phyloP scores from a whole-genome alignment of 2,113 vertebrate species.

The Furnarius figulus region DNA sequence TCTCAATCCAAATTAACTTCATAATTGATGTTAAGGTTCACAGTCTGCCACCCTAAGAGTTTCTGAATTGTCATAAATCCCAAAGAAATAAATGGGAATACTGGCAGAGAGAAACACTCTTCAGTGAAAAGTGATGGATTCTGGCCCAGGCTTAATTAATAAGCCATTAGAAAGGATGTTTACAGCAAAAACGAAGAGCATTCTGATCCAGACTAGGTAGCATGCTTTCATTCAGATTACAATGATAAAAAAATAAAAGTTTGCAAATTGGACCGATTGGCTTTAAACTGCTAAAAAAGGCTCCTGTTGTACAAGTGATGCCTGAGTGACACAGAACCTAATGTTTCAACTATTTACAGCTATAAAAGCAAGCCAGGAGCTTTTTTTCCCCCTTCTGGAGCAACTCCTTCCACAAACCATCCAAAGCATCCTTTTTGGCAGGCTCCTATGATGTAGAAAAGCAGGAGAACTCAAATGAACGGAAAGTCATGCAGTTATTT shows the following conservation, averaged over 20 bases:
- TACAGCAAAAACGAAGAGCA: background rate
- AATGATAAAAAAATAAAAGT: background rate
- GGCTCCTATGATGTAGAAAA: constrained; percentile 64
- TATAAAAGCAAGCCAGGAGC: constrained; percentile 55
- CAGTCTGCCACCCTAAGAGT: background rate
- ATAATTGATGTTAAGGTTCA: background rate
- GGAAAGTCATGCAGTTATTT: constrained; percentile 71
- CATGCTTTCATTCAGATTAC: background rate
- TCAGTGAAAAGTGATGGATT: background rate
- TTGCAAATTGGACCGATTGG: background rate
- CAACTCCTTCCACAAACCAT: constrained; percentile 76
- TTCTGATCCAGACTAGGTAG: background rate
- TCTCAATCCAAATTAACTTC: background rate
- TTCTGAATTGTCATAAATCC: background rate
- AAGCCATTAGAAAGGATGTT: background rate
- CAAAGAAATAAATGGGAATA: background rate
- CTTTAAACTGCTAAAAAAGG: constrained; percentile 20
- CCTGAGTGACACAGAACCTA: constrained; percentile 53
- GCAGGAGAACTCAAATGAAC: constrained; percentile 64
- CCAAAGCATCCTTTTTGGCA: constrained; percentile 75
- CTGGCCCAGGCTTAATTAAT: background rate
- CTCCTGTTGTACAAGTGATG: constrained; percentile 40
- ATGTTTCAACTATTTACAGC: constrained; percentile 66
- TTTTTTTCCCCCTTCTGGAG: constrained; percentile 58
- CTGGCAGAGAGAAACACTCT: background rate